Percentiles rank a stretch among this genome's conserved stretches.
phyloP scores from a whole-genome alignment of 2,888 invertebrate genomes.

The Polydrusus tereticollis region DNA sequence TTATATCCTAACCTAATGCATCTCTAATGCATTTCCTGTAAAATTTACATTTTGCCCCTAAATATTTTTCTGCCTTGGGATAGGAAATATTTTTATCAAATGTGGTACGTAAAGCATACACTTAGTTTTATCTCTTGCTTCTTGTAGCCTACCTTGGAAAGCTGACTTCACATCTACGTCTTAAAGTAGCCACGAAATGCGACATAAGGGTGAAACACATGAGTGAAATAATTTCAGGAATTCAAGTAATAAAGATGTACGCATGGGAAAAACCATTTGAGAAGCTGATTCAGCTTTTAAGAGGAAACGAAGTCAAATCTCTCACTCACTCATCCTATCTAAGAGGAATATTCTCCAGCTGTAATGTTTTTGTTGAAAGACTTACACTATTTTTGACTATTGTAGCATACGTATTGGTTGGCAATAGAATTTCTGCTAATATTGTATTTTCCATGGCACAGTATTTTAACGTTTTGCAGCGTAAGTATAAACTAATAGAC shows the following conservation, averaged over 20 bases:
- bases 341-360: constrained; percentile 70
- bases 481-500: no score
- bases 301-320: constrained; percentile 78
- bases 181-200: constrained; percentile 68
- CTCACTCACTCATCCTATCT: constrained; percentile 74
- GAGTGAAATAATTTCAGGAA: constrained; percentile 80
- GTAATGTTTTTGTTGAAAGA: constrained; percentile 84
- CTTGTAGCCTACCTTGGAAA: constrained; percentile 57
- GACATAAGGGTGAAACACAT: constrained; percentile 79
- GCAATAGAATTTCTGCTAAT: constrained; percentile 67
- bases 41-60: no score
- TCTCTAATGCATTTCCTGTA: no score
- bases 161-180: constrained; percentile 65
- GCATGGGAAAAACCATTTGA: constrained; percentile 82
- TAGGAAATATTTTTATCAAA: no score
- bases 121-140: neutral
- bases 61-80: no score
- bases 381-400: constrained; percentile 86
- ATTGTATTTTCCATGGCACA: constrained; percentile 68
- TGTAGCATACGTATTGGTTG: constrained; percentile 79
- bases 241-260: constrained; percentile 84
- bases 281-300: constrained; percentile 70
- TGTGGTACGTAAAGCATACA: neutral
- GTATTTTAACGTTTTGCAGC: constrained; percentile 68
- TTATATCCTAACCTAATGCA: no score